These are phyloP conservation scores for Papilio machaon DNA, from an alignment of 1,140 invertebrate genomes.

Conservation along the genomic window DNA sequence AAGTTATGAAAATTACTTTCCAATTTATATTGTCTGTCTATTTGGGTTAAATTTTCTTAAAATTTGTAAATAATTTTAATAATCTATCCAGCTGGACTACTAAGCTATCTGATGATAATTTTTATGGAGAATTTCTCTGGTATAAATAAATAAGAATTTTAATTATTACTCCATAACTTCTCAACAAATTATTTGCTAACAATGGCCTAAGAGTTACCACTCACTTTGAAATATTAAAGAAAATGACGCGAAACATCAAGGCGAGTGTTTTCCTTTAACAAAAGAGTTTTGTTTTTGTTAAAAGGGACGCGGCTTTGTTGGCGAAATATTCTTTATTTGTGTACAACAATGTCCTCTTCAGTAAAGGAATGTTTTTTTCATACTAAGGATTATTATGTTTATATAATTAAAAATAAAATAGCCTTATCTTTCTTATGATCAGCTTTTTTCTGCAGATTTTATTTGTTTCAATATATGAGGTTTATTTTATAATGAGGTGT, in stretches of 20 bases:
- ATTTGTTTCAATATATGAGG: not conserved
- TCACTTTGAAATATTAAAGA: conserved; percentile 25
- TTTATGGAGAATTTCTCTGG: not conserved
- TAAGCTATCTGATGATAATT: too few species aligned
- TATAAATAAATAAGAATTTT: not conserved
- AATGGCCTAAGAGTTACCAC: conserved; percentile 12
- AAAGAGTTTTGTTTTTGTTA: conserved; percentile 19
- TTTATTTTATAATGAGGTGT: too few species aligned
- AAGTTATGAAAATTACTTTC: too few species aligned
- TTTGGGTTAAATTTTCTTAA: too few species aligned
- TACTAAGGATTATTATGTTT: not conserved
- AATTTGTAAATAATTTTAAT: too few species aligned
- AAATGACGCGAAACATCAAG: conserved; percentile 13
- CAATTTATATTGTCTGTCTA: too few species aligned
- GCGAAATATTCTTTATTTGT: conserved; percentile 21
- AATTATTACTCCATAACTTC: not conserved
- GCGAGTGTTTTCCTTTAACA: conserved; percentile 27
- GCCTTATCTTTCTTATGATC: not conserved
- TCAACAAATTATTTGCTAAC: not conserved
- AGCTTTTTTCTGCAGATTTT: not conserved
- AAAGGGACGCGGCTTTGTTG: conserved; percentile 12
- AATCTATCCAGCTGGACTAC: too few species aligned
- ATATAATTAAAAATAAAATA: not conserved
- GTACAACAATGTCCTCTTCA: conserved; percentile 22
- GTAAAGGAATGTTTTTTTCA: not conserved